Evolutionary conservation across 2,888 invertebrate genomes (phyloP).

Genomic region (Pristionchus mayeri): DNA sequence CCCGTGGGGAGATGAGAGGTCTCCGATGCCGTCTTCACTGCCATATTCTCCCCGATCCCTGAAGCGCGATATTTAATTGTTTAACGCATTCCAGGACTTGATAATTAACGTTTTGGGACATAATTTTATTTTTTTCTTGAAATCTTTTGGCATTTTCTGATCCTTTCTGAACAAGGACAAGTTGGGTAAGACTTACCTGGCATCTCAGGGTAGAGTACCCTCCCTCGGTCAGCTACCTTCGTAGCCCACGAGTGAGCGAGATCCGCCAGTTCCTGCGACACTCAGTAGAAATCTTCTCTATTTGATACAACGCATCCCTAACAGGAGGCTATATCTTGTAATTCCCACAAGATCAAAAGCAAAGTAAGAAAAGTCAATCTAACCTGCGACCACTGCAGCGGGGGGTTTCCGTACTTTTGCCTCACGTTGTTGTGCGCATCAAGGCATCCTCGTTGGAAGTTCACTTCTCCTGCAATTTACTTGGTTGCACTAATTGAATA

Average conservation of each 20-base stretch:
- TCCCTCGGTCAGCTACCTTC: slow-evolving; percentile 72
- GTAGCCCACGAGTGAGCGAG: slow-evolving; percentile 75
- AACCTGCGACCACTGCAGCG: slow-evolving; percentile 69
- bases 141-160: too few species aligned
- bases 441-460: slow-evolving; percentile 75
- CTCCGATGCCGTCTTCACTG: slow-evolving; percentile 63
- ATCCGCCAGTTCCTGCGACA: slow-evolving; percentile 74
- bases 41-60: slow-evolving; percentile 75
- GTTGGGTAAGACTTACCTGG: slow-evolving; percentile 71
- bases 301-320: too few species aligned
- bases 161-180: too few species aligned
- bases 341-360: too few species aligned
- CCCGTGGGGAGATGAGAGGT: slow-evolving; percentile 75
- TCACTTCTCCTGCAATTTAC: slow-evolving; percentile 70
- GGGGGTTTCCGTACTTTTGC: slow-evolving; percentile 66
- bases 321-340: too few species aligned
- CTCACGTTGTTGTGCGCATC: slow-evolving; percentile 73
- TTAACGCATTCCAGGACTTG: neutral
- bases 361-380: neutral
- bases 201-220: slow-evolving; percentile 74
- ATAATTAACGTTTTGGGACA: neutral
- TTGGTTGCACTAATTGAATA: too few species aligned
- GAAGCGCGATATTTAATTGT: slow-evolving; percentile 42
- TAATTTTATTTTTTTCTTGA: too few species aligned
- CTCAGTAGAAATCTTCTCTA: too few species aligned